phyloP scores from a whole-genome alignment of 2,888 invertebrate genomes.

The Steinernema scapterisci region DNA sequence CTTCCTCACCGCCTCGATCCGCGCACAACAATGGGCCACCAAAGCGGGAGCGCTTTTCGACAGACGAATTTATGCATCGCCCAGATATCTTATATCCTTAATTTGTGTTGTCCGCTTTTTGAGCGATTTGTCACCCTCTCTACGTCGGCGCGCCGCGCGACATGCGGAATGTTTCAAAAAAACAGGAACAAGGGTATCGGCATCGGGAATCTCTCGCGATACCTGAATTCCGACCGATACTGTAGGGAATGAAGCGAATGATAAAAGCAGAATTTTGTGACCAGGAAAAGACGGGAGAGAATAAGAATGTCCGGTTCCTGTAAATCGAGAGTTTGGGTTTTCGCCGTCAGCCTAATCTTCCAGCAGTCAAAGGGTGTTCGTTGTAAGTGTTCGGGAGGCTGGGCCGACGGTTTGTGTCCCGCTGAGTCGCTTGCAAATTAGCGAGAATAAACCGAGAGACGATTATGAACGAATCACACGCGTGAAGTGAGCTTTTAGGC shows the following conservation, averaged over 20 bases:
- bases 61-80: conserved; percentile 10
- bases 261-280: too few relatives aligned
- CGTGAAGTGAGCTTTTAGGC: conserved; percentile 25
- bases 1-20: background rate
- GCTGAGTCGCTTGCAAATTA: background rate
- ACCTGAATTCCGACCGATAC: too few relatives aligned
- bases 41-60: background rate
- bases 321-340: too few relatives aligned
- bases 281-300: too few relatives aligned
- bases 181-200: background rate
- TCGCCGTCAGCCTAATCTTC: too few relatives aligned
- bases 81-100: conserved; percentile 27
- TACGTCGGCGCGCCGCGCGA: background rate
- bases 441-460: background rate
- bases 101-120: conserved; percentile 25
- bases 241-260: too few relatives aligned
- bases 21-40: background rate
- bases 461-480: conserved; percentile 14
- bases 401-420: too few relatives aligned
- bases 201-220: background rate
- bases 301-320: too few relatives aligned
- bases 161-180: conserved; percentile 7
- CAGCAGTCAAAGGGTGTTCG: too few relatives aligned
- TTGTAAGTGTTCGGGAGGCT: too few relatives aligned
- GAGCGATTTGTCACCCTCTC: conserved; percentile 23